A percentile compares a stretch with the other conserved stretches of the same genome.
Conservation (phyloP, 2,113 vertebrate species). For the Gracilinanus agilis region DNA sequence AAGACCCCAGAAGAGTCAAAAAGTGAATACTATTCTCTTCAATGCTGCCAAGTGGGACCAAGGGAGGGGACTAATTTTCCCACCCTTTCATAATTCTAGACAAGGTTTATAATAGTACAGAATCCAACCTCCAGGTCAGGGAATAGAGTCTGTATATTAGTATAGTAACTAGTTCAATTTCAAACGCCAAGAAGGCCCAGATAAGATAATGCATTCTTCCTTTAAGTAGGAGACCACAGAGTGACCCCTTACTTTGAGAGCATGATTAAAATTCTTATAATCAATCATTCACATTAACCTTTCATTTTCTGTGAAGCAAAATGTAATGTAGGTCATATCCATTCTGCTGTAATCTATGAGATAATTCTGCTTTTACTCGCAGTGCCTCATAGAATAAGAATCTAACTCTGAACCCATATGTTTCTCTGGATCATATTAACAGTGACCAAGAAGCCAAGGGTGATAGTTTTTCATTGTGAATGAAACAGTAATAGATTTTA, state of each 20-base stretch:
- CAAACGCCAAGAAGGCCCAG: neutral
- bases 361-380: neutral
- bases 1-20: neutral
- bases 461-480: neutral
- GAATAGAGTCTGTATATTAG: neutral
- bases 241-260: neutral
- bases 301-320: slow-evolving; percentile 12
- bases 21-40: neutral
- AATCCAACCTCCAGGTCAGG: neutral
- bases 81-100: neutral
- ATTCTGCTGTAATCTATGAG: neutral
- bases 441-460: neutral
- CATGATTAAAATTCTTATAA: slow-evolving; percentile 17
- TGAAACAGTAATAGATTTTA: neutral
- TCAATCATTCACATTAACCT: neutral
- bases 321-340: neutral
- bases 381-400: neutral
- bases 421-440: neutral
- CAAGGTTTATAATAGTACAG: neutral
- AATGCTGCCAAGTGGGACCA: neutral
- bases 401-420: neutral
- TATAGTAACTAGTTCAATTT: neutral
- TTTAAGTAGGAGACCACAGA: slow-evolving; percentile 11
- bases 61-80: neutral
- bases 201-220: neutral